These are phyloP conservation scores for Ascidia mentula DNA, from an alignment of 23 tunicate species.

Conservation along the genomic window DNA sequence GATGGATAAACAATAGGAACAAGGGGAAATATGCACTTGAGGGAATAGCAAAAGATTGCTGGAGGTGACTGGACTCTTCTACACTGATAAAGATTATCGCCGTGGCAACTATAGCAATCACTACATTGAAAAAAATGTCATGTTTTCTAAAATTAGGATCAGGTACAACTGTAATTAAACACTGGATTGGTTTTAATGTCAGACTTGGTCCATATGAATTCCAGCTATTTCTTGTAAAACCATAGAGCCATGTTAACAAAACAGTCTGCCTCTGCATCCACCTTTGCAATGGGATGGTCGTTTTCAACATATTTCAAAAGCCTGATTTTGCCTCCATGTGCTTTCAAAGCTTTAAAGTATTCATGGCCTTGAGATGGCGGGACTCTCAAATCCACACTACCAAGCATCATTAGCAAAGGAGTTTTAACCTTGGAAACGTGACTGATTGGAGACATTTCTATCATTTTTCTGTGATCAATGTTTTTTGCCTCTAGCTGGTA, in stretches of 20 bases:
- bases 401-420: constrained; percentile 75
- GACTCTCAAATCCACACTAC: constrained; percentile 59
- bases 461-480: constrained; percentile 18
- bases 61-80: no score
- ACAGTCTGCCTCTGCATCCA: constrained; percentile 76
- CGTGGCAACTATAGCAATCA: no score
- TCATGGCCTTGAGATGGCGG: constrained; percentile 75
- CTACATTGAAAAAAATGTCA: no score
- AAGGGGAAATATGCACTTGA: no score
- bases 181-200: no score
- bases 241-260: constrained; percentile 79
- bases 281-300: constrained; percentile 56
- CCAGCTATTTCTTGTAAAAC: no score
- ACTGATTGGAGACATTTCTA: constrained; percentile 65
- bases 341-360: constrained; percentile 35
- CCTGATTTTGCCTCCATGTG: constrained; percentile 37
- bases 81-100: no score
- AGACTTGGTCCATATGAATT: no score
- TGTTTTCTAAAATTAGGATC: no score
- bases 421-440: constrained; percentile 42
- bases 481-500: constrained; percentile 13
- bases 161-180: no score
- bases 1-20: no score
- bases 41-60: no score
- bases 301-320: constrained; percentile 56